Base-by-base conservation (phyloP, 2,113 vertebrate genomes). In the Cervus canadensis region DNA sequence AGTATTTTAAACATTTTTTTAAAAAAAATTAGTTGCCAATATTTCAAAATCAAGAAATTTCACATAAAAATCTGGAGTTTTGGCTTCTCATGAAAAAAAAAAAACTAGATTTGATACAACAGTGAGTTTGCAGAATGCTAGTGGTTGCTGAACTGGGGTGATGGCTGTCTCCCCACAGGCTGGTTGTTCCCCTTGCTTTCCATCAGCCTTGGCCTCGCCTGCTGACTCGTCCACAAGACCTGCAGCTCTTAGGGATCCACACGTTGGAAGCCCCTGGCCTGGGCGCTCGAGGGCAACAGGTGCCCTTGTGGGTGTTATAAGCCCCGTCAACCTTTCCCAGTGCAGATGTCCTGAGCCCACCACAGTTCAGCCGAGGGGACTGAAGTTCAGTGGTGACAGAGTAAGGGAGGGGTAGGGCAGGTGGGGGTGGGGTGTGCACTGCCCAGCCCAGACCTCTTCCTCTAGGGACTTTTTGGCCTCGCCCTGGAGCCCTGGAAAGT, bases 51-150 rank as follows among this genome's bases (percentile, higher is more conserved):
- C 93, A 89, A 97, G 89, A 94, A 82, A 97, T 97, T 95, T 85
- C 67, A 88, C 93, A 98, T 97, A 87, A 93, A 97, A 97, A 91
- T 95, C 97, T 97, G 81, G 91, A 97, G 82, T 64, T 97, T 96
- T 88, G 95, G 97, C 88, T 83, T 96, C 89, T 95, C 3, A 0
- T 81, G 33, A 3, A 28, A n/a, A 7, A 57, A 23, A 71, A 56
- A n/a, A 89, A 16, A 71, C 60, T 87, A 93, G 74, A 52, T 90
- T 85, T 98, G 95, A 92, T 74, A 74, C 89, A 78, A 21, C 26
- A 71, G 85, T 26, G 43, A 84, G 43, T 87, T 93, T 88, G 54
- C 15, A 45, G 48, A 54, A 94, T 16, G 62, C 87, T 60, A 67
- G 0, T 4, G 59, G 59, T 43, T 57, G 89, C 89, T 79, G 57